A percentile compares a stretch with the other conserved stretches of the same genome.
phyloP scores from a whole-genome alignment of 2,113 vertebrate species.

The Sitta europaea region DNA sequence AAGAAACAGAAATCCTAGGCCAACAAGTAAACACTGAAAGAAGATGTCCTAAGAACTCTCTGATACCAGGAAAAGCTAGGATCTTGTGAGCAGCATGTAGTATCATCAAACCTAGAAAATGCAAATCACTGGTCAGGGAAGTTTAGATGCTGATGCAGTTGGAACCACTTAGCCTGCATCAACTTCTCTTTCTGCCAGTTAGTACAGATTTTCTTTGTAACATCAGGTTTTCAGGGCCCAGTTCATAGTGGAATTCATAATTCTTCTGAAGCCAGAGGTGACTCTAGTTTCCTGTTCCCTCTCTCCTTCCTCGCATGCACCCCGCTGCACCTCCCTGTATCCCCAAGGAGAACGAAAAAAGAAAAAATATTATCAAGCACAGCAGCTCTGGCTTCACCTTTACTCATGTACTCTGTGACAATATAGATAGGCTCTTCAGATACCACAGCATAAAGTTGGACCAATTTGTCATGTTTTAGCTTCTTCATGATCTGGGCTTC shows the following conservation, averaged over 20 bases:
- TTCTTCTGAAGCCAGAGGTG: neutral
- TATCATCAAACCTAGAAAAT: neutral
- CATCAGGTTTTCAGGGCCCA: neutral
- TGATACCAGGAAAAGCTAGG: neutral
- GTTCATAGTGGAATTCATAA: neutral
- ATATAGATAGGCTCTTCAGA: constrained; percentile 98
- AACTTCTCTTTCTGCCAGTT: neutral
- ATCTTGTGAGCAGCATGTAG: neutral
- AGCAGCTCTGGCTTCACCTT: constrained; percentile 76
- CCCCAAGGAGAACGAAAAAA: neutral
- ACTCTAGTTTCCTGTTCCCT: neutral
- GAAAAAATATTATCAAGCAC: neutral
- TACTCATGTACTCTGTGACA: constrained; percentile 96
- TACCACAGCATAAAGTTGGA: constrained; percentile 96
- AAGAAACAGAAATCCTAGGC: neutral
- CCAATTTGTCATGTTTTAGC: constrained; percentile 93
- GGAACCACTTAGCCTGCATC: neutral
- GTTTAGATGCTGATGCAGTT: neutral
- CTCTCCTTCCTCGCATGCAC: neutral
- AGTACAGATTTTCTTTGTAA: neutral
- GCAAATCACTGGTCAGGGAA: neutral
- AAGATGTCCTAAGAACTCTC: neutral
- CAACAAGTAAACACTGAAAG: neutral
- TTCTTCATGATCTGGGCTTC: constrained; percentile 99
- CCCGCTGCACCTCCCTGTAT: neutral